Evolutionary conservation across 2,113 vertebrate genomes (phyloP).

Genomic region (Lycaon pictus): DNA sequence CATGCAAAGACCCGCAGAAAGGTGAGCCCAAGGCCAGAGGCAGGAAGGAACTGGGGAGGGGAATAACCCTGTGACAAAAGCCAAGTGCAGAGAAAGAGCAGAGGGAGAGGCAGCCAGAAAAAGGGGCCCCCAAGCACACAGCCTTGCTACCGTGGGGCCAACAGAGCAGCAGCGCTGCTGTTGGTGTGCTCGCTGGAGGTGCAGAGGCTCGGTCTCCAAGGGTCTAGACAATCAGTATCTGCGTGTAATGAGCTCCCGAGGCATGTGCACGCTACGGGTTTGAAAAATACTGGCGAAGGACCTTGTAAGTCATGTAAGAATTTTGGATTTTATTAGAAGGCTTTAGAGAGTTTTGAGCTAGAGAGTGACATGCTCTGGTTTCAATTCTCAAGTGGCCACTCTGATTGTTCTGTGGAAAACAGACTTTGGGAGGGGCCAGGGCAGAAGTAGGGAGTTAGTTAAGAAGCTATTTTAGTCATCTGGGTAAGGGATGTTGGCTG

Average conservation of each 20-base stretch:
- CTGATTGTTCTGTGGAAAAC: conserved; percentile 24
- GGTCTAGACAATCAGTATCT: neutral
- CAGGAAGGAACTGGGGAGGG: neutral
- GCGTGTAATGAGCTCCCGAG: neutral
- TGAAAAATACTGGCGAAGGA: neutral
- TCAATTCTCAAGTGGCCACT: conserved; percentile 42
- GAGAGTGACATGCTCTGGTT: neutral
- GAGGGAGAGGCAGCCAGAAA: neutral
- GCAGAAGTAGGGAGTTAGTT: neutral
- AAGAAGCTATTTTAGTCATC: neutral
- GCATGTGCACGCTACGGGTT: fast-evolving
- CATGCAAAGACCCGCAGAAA: neutral
- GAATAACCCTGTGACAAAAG: neutral
- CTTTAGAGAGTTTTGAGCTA: conserved; percentile 9
- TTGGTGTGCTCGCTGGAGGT: neutral
- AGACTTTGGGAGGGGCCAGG: neutral
- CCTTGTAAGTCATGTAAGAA: neutral
- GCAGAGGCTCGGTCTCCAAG: neutral
- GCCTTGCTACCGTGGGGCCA: neutral
- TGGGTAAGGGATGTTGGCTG: neutral
- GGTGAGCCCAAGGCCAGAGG: neutral
- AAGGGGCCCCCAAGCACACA: neutral
- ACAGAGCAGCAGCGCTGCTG: neutral
- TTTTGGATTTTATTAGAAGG: neutral
- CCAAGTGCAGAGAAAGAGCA: neutral